A percentile compares a stretch with the other conserved stretches of the same genome.
These are phyloP conservation scores for Chaetorhynchus papuensis DNA, from an alignment of 2,113 vertebrate genomes.

Conservation along the genomic window DNA sequence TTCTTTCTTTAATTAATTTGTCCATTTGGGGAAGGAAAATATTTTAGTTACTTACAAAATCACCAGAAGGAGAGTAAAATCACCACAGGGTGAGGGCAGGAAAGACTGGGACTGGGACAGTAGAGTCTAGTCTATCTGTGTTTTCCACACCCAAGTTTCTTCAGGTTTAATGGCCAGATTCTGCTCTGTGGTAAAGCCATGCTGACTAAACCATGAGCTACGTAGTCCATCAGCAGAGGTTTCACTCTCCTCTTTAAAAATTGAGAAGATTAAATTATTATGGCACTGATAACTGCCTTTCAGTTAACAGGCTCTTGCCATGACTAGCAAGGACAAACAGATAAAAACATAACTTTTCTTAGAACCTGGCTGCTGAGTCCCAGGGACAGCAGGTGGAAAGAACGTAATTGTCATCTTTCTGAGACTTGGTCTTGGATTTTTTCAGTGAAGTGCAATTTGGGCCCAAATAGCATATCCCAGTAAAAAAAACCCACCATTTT, in stretches of 20 bases:
- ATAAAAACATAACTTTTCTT: neutral
- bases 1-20: neutral
- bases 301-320: neutral
- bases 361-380: neutral
- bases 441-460: neutral
- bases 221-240: neutral
- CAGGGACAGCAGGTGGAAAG: neutral
- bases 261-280: neutral
- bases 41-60: neutral
- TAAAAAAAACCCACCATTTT: neutral
- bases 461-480: neutral
- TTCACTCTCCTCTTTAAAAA: neutral
- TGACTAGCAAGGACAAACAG: neutral
- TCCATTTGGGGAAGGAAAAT: rapidly evolving
- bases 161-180: neutral
- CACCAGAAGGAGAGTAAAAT: neutral
- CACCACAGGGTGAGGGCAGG: neutral
- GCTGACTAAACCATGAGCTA: neutral
- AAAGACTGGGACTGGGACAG: neutral
- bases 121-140: neutral
- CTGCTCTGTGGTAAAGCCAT: neutral
- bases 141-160: neutral
- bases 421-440: neutral
- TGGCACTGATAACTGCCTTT: neutral
- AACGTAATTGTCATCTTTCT: neutral